Evolutionary conservation across 2,888 invertebrate genomes (phyloP).

Genomic region (Drosophila kuntzei): DNA sequence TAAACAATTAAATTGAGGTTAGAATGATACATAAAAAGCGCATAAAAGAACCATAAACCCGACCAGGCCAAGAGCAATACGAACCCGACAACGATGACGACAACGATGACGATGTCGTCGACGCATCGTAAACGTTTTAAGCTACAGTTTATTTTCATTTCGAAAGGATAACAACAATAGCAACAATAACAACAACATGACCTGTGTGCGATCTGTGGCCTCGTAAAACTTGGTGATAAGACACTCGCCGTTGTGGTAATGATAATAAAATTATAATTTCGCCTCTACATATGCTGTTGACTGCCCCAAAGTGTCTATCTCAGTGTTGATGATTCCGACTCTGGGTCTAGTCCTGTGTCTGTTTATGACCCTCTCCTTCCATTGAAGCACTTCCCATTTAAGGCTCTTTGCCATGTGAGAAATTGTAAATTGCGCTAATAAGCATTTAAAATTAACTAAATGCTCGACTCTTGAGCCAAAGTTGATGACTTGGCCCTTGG

Average conservation of each 20-base stretch:
- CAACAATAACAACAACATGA: constrained; percentile 48
- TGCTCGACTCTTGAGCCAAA: constrained; percentile 62
- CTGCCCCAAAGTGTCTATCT: constrained; percentile 44
- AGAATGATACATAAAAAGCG: constrained; percentile 85
- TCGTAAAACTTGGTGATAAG: constrained; percentile 81
- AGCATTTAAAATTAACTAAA: constrained; percentile 82
- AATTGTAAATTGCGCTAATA: constrained; percentile 75
- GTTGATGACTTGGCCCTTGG: constrained; percentile 57
- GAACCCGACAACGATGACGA: constrained; percentile 46
- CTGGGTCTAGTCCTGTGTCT: constrained; percentile 16
- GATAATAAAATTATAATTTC: constrained; percentile 85
- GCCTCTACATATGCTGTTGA: constrained; percentile 66
- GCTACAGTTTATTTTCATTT: constrained; percentile 83
- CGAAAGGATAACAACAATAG: constrained; percentile 61
- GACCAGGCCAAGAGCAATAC: constrained; percentile 28
- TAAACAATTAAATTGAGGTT: constrained; percentile 86
- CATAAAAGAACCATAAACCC: constrained; percentile 85
- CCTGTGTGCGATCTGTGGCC: constrained; percentile 71
- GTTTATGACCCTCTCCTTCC: constrained; percentile 19
- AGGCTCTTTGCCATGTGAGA: constrained; percentile 55
- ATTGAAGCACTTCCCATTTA: constrained; percentile 34
- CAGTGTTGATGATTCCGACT: constrained; percentile 17
- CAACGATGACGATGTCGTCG: constrained; percentile 72
- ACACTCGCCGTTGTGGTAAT: constrained; percentile 76
- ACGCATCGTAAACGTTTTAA: constrained; percentile 83